phyloP scores from a whole-genome alignment of 2,113 vertebrate species.

The Cynocephalus volans region DNA sequence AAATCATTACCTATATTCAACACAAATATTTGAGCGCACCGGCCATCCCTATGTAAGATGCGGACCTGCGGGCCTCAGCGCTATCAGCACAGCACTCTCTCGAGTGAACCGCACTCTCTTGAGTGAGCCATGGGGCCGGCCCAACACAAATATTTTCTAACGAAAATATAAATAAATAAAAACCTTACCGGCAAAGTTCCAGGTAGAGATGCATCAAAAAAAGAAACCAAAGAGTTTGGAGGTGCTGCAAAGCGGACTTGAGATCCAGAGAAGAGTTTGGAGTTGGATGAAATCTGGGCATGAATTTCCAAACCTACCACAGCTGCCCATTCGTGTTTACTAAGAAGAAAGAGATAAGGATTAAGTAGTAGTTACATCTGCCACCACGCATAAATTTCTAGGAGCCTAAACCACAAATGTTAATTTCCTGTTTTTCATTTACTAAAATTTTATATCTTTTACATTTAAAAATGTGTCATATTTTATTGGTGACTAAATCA shows the following conservation, averaged over 20 bases:
- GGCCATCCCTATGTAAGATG: too few relatives aligned
- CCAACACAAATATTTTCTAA: slow-evolving; percentile 50
- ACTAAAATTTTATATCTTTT: slow-evolving; percentile 53
- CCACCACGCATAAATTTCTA: neutral
- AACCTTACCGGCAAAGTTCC: slow-evolving; percentile 97
- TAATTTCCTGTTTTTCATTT: slow-evolving; percentile 59
- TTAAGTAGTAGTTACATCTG: slow-evolving; percentile 22
- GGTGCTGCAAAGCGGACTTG: slow-evolving; percentile 94
- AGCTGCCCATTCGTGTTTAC: slow-evolving; percentile 91
- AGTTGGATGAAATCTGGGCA: slow-evolving; percentile 96
- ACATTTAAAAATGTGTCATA: slow-evolving; percentile 37
- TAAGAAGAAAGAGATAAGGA: slow-evolving; percentile 81
- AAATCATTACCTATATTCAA: slow-evolving; percentile 15
- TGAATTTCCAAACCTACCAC: slow-evolving; percentile 98
- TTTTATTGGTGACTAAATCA: slow-evolving; percentile 42
- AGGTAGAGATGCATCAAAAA: slow-evolving; percentile 98
- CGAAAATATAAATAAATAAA: slow-evolving; percentile 64
- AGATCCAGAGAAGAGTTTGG: slow-evolving; percentile 97
- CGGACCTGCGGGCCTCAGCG: too few relatives aligned
- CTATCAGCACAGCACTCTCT: too few relatives aligned
- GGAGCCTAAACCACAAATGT: slow-evolving; percentile 24
- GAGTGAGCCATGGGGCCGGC: too few relatives aligned
- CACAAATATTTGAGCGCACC: neutral
- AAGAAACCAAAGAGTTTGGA: slow-evolving; percentile 97
- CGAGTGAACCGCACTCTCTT: too few relatives aligned